Evolutionary conservation across 2,797 vertebrate species (phyloP).

Genomic region (Steatocranus sp.): DNA sequence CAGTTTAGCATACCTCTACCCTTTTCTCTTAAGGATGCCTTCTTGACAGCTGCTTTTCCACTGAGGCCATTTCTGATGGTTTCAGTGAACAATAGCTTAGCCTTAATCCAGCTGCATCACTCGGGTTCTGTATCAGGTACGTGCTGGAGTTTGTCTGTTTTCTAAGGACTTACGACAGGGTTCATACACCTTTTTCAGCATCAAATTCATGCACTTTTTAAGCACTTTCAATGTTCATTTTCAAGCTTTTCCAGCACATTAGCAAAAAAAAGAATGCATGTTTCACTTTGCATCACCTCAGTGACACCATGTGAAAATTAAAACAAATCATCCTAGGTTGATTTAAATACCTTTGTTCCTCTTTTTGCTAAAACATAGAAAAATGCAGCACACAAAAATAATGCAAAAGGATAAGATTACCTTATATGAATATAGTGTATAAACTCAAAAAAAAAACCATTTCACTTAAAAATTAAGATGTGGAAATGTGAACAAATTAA

Average conservation of each 20-base stretch:
- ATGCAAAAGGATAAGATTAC: neutral
- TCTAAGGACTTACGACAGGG: neutral
- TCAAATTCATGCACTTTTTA: neutral
- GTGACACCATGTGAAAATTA: neutral
- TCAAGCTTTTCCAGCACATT: neutral
- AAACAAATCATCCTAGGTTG: neutral
- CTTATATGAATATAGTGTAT: neutral
- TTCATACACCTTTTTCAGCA: neutral
- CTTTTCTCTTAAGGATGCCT: neutral
- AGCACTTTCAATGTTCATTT: neutral
- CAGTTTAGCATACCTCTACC: neutral
- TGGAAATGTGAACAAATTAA: neutral
- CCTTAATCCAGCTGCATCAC: neutral
- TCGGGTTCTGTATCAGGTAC: neutral
- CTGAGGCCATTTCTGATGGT: neutral
- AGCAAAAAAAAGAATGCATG: neutral
- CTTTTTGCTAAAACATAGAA: neutral
- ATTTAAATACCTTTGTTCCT: neutral
- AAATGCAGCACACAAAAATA: neutral
- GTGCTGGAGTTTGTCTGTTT: neutral
- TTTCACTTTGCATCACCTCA: neutral
- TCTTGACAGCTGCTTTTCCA: neutral
- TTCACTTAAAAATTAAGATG: neutral
- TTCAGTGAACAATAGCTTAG: neutral
- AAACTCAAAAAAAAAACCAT: fast-evolving